These are phyloP conservation scores for Suncus etruscus DNA, from an alignment of 2,113 vertebrate genomes.

Conservation along the genomic window DNA sequence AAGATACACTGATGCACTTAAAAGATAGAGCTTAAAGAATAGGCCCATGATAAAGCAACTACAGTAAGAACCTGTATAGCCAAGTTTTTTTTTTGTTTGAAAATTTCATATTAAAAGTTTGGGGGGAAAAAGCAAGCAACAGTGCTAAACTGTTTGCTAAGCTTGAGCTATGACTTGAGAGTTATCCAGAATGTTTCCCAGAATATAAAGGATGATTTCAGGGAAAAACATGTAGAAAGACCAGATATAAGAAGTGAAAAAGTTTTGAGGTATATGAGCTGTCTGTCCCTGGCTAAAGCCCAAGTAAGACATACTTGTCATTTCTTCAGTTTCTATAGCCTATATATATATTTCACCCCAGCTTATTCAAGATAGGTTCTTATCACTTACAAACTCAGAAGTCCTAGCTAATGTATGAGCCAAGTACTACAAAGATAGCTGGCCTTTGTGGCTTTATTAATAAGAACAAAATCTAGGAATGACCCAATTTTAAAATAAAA, in stretches of 20 bases:
- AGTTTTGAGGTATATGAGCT: neutral
- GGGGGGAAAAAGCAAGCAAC: neutral
- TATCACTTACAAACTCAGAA: conserved; percentile 20
- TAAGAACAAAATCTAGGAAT: conserved; percentile 42
- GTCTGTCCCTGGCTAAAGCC: neutral
- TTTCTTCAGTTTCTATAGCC: neutral
- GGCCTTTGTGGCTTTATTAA: neutral
- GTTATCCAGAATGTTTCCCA: neutral
- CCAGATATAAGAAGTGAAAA: neutral
- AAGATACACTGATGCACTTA: neutral
- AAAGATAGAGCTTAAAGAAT: neutral
- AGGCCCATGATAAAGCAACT: conserved; percentile 11
- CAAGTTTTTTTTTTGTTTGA: conserved; percentile 10
- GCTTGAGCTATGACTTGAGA: neutral
- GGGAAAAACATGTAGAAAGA: neutral
- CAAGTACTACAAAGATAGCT: conserved; percentile 41
- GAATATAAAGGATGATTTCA: neutral
- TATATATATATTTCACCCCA: neutral
- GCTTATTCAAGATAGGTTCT: neutral
- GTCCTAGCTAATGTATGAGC: neutral
- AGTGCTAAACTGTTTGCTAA: neutral
- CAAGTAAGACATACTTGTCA: neutral
- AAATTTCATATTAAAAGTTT: conserved; percentile 36
- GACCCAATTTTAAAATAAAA: conserved; percentile 3
- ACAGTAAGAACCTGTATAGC: neutral